Conservation (phyloP, 2,888 invertebrate genomes). For the Drosophila leonis region DNA sequence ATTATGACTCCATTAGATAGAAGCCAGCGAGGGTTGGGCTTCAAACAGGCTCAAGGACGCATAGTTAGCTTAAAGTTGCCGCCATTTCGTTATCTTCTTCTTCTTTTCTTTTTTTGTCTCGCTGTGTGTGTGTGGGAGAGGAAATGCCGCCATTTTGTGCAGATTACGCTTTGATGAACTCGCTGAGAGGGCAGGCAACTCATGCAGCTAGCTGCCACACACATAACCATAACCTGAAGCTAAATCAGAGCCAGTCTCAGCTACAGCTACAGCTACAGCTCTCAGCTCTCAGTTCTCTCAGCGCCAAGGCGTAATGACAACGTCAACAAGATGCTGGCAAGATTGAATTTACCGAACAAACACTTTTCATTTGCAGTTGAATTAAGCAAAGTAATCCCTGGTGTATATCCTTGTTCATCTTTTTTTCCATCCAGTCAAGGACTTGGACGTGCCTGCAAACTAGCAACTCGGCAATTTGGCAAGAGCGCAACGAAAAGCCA, state of each 20-base stretch:
- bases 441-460: conserved; percentile 34
- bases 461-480: conserved; percentile 45
- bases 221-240: conserved; percentile 32
- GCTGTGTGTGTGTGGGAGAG: conserved; percentile 25
- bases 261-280: conserved; percentile 21
- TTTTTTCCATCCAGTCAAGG: conserved; percentile 19
- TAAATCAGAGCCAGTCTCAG: conserved; percentile 15
- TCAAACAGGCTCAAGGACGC: conserved; percentile 37
- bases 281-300: not conserved
- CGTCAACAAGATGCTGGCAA: conserved; percentile 71
- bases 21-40: conserved; percentile 25
- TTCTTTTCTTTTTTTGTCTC: not conserved
- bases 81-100: conserved; percentile 25
- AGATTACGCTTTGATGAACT: conserved; percentile 80
- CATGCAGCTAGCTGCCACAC: conserved; percentile 10
- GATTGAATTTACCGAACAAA: conserved; percentile 80
- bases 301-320: conserved; percentile 67
- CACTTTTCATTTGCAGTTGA: conserved; percentile 81
- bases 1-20: conserved; percentile 77
- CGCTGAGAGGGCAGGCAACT: conserved; percentile 26
- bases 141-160: conserved; percentile 78
- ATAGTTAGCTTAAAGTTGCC: conserved; percentile 76
- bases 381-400: conserved; percentile 79
- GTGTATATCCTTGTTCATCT: conserved; percentile 57
- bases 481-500: conserved; percentile 28